Base-by-base conservation (phyloP, 2,888 invertebrate species). In the Xanthia togata region DNA sequence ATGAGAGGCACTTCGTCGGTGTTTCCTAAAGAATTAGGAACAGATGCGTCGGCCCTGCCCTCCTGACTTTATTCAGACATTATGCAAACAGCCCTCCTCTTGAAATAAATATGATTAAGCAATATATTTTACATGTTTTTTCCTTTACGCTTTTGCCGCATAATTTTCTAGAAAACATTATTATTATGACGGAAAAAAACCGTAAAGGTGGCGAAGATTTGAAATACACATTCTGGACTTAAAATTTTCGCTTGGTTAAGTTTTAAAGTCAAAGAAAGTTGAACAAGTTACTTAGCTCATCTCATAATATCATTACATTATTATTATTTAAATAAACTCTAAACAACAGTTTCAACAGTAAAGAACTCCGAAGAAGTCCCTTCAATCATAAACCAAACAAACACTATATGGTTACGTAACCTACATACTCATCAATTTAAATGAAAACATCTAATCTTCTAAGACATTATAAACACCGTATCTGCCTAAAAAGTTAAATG, bases 41-140 rank as follows among this genome's bases (percentile, higher is more conserved):
- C 82, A 84, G 75, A 80, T 82, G 79, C 47, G 59, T 55, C 67
- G 11, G 50, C 5, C 44, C 26, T 64, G 44, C 44, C 67, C 50
- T 41, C 9, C 44, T 50, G 50, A 70, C 62, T 76, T 74, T 77
- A 80, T 76, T 73, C 71, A 12, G 53, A 35, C 59, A 77, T 86
- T 88, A 87, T 86, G 84, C 80, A 79, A 86, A 87, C 78, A 38
- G 38, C 31, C 63, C 38, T 60, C 68, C 47, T 47, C 47, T 70
- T 76, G 35, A 79, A 81, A 87, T 83, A 79, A 60, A 80, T 85
- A 87, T 81, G 75, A 83, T 70, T 78, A 75, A 77, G 59, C 73
- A 68, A 75, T 78, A 47, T 78, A 50, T 60, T 69, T 70, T 78
- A 53, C 31, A 38, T 31, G 44, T 57, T 76, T 62, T 50, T 65